Conservation (phyloP, 2,113 vertebrate species). For the Ptilorrhoa leucosticta region DNA sequence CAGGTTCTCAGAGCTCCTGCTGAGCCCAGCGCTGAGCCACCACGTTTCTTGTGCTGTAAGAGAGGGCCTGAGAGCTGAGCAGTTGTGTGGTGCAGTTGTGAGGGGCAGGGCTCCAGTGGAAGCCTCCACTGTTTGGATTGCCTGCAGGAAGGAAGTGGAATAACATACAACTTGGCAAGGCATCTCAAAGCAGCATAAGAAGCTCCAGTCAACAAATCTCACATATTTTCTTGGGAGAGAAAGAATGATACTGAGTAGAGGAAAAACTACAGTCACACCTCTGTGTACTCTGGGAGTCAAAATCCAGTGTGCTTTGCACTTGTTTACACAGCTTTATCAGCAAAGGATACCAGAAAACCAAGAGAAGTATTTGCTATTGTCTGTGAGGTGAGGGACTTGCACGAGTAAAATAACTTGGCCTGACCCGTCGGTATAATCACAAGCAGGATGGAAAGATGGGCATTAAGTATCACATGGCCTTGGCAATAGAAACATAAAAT, state of each 20-base stretch:
- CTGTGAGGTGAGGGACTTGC: neutral
- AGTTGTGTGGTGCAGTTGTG: neutral
- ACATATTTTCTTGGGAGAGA: neutral
- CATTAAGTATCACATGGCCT: neutral
- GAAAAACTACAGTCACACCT: conserved; percentile 10
- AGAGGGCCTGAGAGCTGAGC: neutral
- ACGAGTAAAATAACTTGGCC: neutral
- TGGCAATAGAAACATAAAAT: neutral
- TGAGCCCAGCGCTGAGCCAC: neutral
- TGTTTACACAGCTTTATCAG: conserved; percentile 6
- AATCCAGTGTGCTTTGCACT: neutral
- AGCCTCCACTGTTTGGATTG: neutral
- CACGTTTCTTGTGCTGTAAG: neutral
- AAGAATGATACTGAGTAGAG: neutral
- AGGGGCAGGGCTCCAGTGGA: neutral
- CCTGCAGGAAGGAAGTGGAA: conserved; percentile 18
- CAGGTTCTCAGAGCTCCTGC: neutral
- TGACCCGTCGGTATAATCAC: neutral
- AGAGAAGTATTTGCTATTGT: neutral
- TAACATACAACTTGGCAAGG: neutral
- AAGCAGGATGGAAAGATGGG: neutral
- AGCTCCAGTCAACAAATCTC: neutral
- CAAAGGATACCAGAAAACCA: neutral
- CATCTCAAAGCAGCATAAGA: neutral
- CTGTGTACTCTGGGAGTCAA: neutral